Evolutionary conservation across 2,797 vertebrate genomes (phyloP).

Genomic region (Poecilia gillii): DNA sequence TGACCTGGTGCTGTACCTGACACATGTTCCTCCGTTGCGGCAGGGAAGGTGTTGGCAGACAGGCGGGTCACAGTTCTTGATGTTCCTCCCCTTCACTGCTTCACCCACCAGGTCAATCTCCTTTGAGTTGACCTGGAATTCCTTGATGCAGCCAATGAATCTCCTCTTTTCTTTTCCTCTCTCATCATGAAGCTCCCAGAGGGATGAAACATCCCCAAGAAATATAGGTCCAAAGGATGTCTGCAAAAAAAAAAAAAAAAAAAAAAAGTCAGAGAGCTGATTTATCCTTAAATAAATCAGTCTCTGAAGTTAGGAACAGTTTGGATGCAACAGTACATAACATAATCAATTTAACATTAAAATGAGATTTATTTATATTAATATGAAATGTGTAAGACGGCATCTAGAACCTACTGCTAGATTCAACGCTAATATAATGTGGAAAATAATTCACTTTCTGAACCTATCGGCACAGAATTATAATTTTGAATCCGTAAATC

Average conservation of each 20-base stretch:
- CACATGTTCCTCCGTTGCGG: constrained; percentile 85
- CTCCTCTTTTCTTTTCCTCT: constrained; percentile 69
- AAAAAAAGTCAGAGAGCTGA: constrained; percentile 34
- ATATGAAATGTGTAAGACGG: constrained; percentile 28
- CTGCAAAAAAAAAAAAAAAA: constrained; percentile 59
- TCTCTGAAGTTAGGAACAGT: constrained; percentile 16
- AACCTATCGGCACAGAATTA: background rate
- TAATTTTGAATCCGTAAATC: background rate
- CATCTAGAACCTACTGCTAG: background rate
- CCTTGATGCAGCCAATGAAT: constrained; percentile 84
- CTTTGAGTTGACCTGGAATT: constrained; percentile 85
- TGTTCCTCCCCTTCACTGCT: constrained; percentile 82
- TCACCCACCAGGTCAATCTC: constrained; percentile 83
- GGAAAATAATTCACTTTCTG: background rate
- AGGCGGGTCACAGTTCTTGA: constrained; percentile 84
- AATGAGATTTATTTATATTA: constrained; percentile 25
- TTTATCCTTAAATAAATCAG: constrained; percentile 36
- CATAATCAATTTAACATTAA: constrained; percentile 42
- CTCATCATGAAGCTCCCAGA: constrained; percentile 62
- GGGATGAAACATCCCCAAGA: constrained; percentile 83
- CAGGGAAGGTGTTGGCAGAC: constrained; percentile 84
- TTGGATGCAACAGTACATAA: constrained; percentile 8
- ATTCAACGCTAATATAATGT: background rate
- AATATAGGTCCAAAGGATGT: constrained; percentile 83
- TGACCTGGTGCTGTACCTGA: constrained; percentile 78